Evolutionary conservation across 2,113 vertebrate genomes (phyloP).

Genomic region (Scophthalmus maximus): DNA sequence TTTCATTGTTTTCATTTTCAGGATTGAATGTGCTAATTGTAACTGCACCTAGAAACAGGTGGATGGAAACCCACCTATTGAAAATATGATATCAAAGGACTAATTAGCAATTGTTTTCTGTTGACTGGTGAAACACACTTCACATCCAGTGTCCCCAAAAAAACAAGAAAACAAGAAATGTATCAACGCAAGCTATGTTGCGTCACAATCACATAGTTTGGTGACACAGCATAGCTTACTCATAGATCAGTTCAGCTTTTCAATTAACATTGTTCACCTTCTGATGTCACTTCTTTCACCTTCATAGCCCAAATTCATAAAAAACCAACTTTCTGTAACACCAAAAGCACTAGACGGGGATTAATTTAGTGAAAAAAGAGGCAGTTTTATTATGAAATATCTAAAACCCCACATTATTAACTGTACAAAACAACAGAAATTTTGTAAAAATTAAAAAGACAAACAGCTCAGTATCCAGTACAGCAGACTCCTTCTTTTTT

Average conservation of each 20-base stretch:
- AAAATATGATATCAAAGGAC: neutral
- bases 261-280: too few species aligned
- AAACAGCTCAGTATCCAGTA: constrained; percentile 25
- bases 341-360: constrained; percentile 28
- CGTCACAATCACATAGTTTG: too few species aligned
- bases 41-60: neutral
- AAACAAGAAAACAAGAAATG: too few species aligned
- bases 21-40: neutral
- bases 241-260: too few species aligned
- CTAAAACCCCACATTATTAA: constrained; percentile 21
- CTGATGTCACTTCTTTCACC: neutral
- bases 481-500: constrained; percentile 19
- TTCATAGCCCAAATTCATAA: constrained; percentile 21
- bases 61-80: neutral
- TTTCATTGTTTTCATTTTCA: too few species aligned
- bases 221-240: too few species aligned
- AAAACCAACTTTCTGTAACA: constrained; percentile 13
- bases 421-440: constrained; percentile 25
- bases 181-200: too few species aligned
- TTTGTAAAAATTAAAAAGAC: neutral
- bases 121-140: too few species aligned
- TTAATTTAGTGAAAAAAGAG: constrained; percentile 53
- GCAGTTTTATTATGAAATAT: constrained; percentile 46
- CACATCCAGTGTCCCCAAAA: too few species aligned
- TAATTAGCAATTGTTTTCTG: neutral